phyloP scores from a whole-genome alignment of 2,113 vertebrate species.

The Lagenorhynchus albirostris region DNA sequence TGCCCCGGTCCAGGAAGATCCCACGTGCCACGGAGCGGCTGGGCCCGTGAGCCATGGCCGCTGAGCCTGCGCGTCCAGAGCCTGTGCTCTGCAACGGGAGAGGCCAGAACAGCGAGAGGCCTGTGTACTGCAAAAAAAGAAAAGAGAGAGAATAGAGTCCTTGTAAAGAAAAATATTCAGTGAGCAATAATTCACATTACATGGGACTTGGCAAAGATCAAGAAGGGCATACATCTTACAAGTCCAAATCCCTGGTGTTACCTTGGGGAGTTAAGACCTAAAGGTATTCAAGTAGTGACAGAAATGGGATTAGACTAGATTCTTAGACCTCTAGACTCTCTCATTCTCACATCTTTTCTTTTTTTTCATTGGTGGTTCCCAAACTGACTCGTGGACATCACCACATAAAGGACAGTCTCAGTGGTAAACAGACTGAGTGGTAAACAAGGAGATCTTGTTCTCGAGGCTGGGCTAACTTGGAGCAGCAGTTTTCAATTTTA shows the following conservation, averaged over 20 bases:
- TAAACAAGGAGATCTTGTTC: not conserved
- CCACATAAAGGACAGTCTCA: not conserved
- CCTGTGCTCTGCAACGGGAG: no score
- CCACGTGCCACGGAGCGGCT: no score
- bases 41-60: no score
- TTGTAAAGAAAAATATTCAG: not conserved
- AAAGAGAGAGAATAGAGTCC: not conserved
- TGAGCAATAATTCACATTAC: not conserved
- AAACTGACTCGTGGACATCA: not conserved
- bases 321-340: not conserved
- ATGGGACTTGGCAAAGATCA: not conserved
- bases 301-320: not conserved
- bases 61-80: no score
- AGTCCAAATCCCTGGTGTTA: not conserved
- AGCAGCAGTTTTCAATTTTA: not conserved
- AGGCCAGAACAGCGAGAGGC: no score
- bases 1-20: no score
- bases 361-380: not conserved
- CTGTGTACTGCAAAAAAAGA: no score
- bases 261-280: not conserved
- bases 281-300: not conserved
- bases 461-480: not conserved
- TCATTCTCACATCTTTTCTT: not conserved
- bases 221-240: not conserved
- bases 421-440: not conserved